Percentiles rank a stretch among this genome's conserved stretches.
Evolutionary conservation across 2,113 vertebrate species (phyloP).

Genomic region (Periophthalmodon schlosseri): DNA sequence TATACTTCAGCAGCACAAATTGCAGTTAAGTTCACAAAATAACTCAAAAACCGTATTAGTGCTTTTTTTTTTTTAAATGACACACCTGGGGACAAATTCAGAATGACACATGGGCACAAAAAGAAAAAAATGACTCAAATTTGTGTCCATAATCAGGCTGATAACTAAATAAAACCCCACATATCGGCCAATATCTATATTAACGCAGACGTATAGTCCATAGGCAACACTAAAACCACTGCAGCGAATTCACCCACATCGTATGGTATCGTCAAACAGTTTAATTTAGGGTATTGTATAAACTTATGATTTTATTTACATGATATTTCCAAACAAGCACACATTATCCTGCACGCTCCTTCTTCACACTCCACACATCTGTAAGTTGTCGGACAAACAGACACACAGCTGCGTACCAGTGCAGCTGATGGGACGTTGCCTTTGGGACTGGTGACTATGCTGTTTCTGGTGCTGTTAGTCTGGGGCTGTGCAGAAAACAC

Average conservation of each 20-base stretch:
- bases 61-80: too few relatives aligned
- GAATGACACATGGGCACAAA: too few relatives aligned
- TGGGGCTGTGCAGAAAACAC: slow-evolving; percentile 83
- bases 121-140: too few relatives aligned
- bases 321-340: neutral
- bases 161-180: too few relatives aligned
- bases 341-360: neutral
- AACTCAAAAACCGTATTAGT: too few relatives aligned
- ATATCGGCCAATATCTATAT: too few relatives aligned
- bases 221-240: too few relatives aligned
- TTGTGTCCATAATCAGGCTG: too few relatives aligned
- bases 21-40: neutral
- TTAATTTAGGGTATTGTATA: neutral
- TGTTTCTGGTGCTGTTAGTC: slow-evolving; percentile 95
- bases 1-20: neutral
- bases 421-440: slow-evolving; percentile 85
- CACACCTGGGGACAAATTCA: too few relatives aligned
- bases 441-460: slow-evolving; percentile 90
- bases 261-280: too few relatives aligned
- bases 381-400: slow-evolving; percentile 3
- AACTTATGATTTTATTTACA: neutral
- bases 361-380: neutral
- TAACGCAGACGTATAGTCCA: too few relatives aligned
- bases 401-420: slow-evolving; percentile 82
- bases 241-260: too few relatives aligned